Evolutionary conservation across 2,113 vertebrate species (phyloP).

Genomic region (Bufo bufo): DNA sequence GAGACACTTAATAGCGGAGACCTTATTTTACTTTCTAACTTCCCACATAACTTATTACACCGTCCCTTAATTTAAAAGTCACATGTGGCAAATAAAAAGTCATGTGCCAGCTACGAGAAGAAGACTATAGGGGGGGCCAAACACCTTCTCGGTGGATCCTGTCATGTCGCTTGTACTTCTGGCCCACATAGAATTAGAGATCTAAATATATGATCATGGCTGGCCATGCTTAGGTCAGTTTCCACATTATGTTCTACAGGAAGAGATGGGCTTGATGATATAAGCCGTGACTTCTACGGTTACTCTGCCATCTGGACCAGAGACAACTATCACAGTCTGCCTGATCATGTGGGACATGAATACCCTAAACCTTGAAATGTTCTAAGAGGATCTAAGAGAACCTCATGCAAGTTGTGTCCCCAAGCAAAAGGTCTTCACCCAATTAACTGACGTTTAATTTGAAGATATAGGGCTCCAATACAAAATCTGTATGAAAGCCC

Average conservation of each 20-base stretch:
- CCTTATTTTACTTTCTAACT: background rate
- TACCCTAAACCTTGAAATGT: background rate
- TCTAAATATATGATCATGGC: slow-evolving; percentile 20
- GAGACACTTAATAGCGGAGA: slow-evolving; percentile 14
- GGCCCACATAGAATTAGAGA: slow-evolving; percentile 5
- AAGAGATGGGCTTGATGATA: slow-evolving; percentile 12
- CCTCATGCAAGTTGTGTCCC: background rate
- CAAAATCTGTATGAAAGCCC: background rate
- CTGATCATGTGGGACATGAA: background rate
- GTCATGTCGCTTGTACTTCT: background rate
- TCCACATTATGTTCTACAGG: slow-evolving; percentile 22
- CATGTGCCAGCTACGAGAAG: too few relatives aligned
- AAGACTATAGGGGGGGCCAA: background rate
- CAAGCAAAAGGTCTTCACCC: background rate
- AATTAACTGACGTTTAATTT: background rate
- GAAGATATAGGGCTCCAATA: background rate
- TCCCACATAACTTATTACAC: background rate
- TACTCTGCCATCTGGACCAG: background rate
- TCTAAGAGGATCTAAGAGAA: background rate
- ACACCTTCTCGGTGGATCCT: background rate
- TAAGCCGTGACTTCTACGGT: slow-evolving; percentile 17
- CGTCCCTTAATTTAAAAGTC: background rate
- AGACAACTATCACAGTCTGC: background rate
- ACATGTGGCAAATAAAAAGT: background rate
- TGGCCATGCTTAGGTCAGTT: background rate